Conservation (phyloP, 2,797 vertebrate species). For the Mareca penelope region DNA sequence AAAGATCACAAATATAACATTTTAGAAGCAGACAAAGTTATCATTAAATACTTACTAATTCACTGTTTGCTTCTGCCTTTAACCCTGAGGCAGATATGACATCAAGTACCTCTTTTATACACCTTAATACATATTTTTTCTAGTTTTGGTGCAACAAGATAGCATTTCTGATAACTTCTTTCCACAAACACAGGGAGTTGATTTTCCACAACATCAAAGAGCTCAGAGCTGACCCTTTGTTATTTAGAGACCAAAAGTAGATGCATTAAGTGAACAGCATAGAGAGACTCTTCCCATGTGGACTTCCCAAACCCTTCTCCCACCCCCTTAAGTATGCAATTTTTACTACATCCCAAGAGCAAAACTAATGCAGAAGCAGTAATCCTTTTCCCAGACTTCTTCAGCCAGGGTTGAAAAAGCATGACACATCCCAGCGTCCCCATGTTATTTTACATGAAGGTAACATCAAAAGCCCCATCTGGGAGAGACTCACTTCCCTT, state of each 20-base stretch:
- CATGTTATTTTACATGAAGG: not conserved
- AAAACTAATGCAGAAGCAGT: not conserved
- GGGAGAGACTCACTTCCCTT: not conserved
- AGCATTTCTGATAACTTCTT: not conserved
- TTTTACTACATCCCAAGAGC: not conserved
- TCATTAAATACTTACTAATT: not conserved
- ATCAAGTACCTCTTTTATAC: not conserved
- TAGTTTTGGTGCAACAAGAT: not conserved
- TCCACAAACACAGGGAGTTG: not conserved
- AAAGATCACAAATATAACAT: not conserved
- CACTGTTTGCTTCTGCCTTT: not conserved
- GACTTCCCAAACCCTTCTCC: not conserved
- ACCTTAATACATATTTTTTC: not conserved
- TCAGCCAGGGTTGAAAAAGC: not conserved
- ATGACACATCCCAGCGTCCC: not conserved
- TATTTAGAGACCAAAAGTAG: not conserved
- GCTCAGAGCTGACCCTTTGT: not conserved
- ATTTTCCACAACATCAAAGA: not conserved
- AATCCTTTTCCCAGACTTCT: not conserved
- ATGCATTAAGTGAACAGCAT: not conserved
- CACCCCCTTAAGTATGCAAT: not conserved
- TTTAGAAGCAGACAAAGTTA: not conserved
- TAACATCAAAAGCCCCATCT: not conserved
- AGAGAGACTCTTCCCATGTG: fast-evolving
- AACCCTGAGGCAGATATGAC: not conserved